Percentiles rank a stretch among this genome's conserved stretches.
Evolutionary conservation across 2,888 invertebrate genomes (phyloP).

Genomic region (Ochlodes sylvanus): DNA sequence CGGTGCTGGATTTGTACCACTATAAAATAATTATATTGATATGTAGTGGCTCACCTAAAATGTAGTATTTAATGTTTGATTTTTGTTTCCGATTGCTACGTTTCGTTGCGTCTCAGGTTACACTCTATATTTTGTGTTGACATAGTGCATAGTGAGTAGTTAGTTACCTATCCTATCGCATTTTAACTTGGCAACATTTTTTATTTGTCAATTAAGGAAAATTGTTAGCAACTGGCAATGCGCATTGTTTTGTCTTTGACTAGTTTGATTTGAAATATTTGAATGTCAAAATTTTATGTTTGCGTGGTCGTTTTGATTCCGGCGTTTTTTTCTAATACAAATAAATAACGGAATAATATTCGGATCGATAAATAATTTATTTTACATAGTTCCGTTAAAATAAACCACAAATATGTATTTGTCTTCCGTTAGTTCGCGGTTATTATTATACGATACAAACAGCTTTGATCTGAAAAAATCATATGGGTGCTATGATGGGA

Average conservation of each 20-base stretch:
- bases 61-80: no score
- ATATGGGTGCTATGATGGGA: conserved; percentile 76
- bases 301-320: conserved; percentile 26
- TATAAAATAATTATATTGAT: no score
- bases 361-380: conserved; percentile 2
- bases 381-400: neutral
- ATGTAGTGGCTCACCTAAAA: no score
- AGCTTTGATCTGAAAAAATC: conserved; percentile 82
- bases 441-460: conserved; percentile 83
- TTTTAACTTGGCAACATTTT: conserved; percentile 26
- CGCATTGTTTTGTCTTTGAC: conserved; percentile 37
- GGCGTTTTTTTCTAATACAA: conserved; percentile 16
- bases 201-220: neutral
- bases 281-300: conserved; percentile 52
- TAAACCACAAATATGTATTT: conserved; percentile 75
- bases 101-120: no score
- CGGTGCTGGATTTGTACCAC: no score
- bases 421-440: conserved; percentile 82
- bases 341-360: conserved; percentile 9
- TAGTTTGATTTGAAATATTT: neutral
- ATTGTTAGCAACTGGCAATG: conserved; percentile 4
- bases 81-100: no score
- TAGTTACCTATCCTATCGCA: no score
- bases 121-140: no score
- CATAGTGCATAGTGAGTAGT: no score